Conservation (phyloP, 2,888 invertebrate genomes). For the Eupithecia abbreviata region DNA sequence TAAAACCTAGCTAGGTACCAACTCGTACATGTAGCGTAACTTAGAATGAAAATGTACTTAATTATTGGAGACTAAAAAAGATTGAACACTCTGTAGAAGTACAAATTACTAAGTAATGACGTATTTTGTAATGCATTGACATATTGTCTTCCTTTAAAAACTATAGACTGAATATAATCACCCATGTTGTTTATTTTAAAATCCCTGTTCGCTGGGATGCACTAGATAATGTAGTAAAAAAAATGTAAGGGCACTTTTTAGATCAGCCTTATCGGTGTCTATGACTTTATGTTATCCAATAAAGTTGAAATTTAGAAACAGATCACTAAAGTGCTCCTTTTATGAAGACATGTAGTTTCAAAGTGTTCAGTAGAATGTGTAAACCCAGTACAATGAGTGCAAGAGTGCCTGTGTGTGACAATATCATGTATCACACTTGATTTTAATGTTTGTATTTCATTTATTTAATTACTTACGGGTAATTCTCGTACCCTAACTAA, state of each 20-base stretch:
- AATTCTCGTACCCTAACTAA: background rate
- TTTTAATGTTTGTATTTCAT: constrained; percentile 41
- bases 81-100: constrained; percentile 67
- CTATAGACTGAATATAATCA: constrained; percentile 74
- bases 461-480: background rate
- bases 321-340: constrained; percentile 76
- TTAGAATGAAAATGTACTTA: constrained; percentile 55
- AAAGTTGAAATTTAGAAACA: constrained; percentile 16
- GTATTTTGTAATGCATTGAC: constrained; percentile 67
- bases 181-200: constrained; percentile 56
- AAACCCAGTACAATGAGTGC: constrained; percentile 68
- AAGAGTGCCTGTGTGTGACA: constrained; percentile 79
- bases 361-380: constrained; percentile 73
- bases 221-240: constrained; percentile 69
- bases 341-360: constrained; percentile 60
- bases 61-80: constrained; percentile 59
- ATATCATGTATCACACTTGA: constrained; percentile 68
- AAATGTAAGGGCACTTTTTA: constrained; percentile 76
- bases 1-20: constrained; percentile 26
- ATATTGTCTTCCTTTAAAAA: constrained; percentile 72
- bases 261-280: constrained; percentile 50
- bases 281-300: constrained; percentile 12
- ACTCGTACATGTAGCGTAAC: constrained; percentile 60
- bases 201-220: constrained; percentile 77
- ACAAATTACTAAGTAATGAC: constrained; percentile 69